Evolutionary conservation across 2,888 invertebrate species (phyloP), one percentile per base, ranked within the genome.

Genomic region (Lochmaea crataegi): DNA sequence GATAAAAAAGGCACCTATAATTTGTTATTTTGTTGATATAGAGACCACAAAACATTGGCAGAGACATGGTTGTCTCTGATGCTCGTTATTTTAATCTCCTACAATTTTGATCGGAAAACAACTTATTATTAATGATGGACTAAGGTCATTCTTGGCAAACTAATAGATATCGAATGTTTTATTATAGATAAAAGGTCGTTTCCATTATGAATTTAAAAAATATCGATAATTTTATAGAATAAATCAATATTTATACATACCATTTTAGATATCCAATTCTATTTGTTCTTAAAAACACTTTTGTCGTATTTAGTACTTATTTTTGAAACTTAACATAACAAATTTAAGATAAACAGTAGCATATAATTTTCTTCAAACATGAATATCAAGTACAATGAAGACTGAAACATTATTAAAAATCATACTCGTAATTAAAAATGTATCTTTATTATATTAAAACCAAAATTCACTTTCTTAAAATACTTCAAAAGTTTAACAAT

Each of bases 1-100:
- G 72, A 65, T 73, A 72, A 76, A 22, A 26, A 18, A 74, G 73
- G 51, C 65, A 42, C 14, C 76, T 73, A 65, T 64, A 71, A 65
- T 53, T 42, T 14, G n/a, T 26, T n/a, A n/a, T n/a, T n/a, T n/a
- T n/a, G n/a, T n/a, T n/a, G n/a, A n/a, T n/a, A n/a, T n/a, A n/a
- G n/a, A n/a, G n/a, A n/a, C n/a, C n/a, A n/a, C n/a, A n/a, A n/a
- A n/a, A n/a, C n/a, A n/a, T n/a, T n/a, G n/a, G n/a, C n/a, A n/a
- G n/a, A n/a, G n/a, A n/a, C n/a, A n/a, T n/a, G n/a, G n/a, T n/a
- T n/a, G n/a, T n/a, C n/a, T n/a, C n/a, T 56, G 11, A n/a, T 32
- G 57, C 38, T 38, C 41, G 18, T 26, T 60, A 11, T 11, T 57
- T 57, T 12, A 11, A 57, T 22, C 12, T 18, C 10, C n/a, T 56